A percentile compares a stretch with the other conserved stretches of the same genome.
These are phyloP conservation scores for Dermatemys mawii DNA, from an alignment of 2,113 vertebrate genomes.

Conservation along the genomic window DNA sequence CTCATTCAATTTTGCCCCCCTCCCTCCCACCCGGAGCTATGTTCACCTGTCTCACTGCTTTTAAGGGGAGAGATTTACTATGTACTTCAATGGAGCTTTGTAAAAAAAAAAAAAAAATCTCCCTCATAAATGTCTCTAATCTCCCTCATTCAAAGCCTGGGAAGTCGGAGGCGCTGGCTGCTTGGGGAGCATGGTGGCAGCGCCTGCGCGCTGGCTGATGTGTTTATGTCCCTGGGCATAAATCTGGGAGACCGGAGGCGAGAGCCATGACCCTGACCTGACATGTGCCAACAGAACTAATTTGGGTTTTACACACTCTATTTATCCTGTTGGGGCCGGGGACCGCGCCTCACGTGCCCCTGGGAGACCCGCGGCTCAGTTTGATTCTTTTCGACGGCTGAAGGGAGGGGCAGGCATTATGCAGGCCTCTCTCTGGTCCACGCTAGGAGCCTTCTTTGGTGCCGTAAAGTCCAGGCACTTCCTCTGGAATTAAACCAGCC, in stretches of 20 bases:
- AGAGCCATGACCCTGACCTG: slow-evolving; percentile 63
- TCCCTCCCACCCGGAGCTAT: background rate
- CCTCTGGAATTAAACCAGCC: background rate
- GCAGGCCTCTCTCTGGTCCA: background rate
- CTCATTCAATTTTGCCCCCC: background rate
- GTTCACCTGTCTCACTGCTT: background rate
- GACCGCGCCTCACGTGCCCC: background rate
- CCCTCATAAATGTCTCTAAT: background rate
- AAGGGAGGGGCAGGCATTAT: background rate
- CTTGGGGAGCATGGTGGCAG: background rate
- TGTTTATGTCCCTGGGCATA: slow-evolving; percentile 44
- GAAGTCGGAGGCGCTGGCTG: background rate
- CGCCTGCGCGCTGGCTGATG: slow-evolving; percentile 11
- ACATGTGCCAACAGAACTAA: slow-evolving; percentile 68
- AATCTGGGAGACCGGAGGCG: slow-evolving; percentile 35
- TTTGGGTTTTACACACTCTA: slow-evolving; percentile 66
- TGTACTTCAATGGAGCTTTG: background rate
- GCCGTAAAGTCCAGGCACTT: accelerated
- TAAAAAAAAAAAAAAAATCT: background rate
- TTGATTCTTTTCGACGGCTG: background rate
- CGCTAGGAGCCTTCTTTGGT: background rate
- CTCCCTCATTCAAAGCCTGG: background rate
- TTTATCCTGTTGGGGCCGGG: slow-evolving; percentile 42
- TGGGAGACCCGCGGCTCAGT: background rate
- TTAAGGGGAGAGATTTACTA: background rate